These are phyloP conservation scores for Platorchestia sp. DNA, from an alignment of 1,140 invertebrate species.

Conservation along the genomic window DNA sequence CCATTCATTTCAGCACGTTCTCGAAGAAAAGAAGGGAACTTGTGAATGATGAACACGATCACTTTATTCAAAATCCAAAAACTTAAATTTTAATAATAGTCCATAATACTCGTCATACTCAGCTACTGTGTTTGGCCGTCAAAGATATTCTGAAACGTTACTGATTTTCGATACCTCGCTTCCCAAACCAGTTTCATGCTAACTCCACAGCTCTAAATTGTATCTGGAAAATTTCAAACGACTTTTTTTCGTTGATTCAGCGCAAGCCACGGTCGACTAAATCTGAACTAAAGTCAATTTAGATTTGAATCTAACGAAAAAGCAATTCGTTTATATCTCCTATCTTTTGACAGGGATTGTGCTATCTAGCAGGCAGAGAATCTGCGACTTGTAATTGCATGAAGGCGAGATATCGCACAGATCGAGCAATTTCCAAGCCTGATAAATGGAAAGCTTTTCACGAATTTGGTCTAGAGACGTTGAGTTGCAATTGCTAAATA, in stretches of 20 bases:
- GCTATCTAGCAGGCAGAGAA: neutral
- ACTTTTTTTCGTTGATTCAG: neutral
- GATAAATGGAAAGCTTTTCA: neutral
- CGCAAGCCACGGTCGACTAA: neutral
- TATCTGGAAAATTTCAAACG: neutral
- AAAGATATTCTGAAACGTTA: neutral
- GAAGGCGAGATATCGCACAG: neutral
- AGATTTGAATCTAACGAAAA: neutral
- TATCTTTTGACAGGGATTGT: neutral
- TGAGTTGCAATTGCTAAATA: neutral
- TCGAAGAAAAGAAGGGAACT: neutral
- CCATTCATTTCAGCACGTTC: neutral
- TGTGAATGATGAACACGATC: neutral
- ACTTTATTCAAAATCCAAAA: neutral
- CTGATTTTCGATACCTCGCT: neutral
- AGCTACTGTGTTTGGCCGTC: neutral
- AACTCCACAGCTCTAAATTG: neutral
- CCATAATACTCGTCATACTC: too few species aligned
- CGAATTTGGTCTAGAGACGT: neutral
- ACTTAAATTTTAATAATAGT: neutral
- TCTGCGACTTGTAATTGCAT: neutral
- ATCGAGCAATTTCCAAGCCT: neutral
- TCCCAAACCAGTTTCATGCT: neutral
- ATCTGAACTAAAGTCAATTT: neutral
- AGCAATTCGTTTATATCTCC: neutral